Base-by-base conservation (phyloP, 1,140 invertebrate species). In the Drosophila persimilis region DNA sequence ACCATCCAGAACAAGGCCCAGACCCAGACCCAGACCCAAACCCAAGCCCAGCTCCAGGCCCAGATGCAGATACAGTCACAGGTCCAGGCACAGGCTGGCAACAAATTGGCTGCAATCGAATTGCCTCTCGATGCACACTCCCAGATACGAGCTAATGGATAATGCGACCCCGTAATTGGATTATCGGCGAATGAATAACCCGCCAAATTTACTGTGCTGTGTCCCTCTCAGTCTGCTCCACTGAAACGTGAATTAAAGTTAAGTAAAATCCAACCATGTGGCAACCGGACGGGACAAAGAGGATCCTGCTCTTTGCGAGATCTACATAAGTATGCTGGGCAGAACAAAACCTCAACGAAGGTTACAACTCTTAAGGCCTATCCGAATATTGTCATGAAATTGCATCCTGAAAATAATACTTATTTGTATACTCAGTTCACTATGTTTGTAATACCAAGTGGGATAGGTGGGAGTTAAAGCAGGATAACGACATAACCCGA, bases 91-190 rank as follows among this genome's bases (percentile, higher is more conserved):
- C 29, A 31, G 31, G 56, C 46, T 4, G 24, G 58, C 73, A 77
- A 59, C 62, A 60, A 81, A 69, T 81, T 77, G 71, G 50, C 59
- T 61, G 61, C 47, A 72, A 64, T 70, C 54, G 73, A 62, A 71
- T 26, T 53, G 52, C 54, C 53, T 54, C 39, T 54, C 52, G 43
- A 70, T 69, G 65, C 75, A 47, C 67, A 66, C 44, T 50, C 43
- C 46, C 57, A 47, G 55, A 65, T 70, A 59, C 35, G 11, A 39
- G 65, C 65, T 84, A 84, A 83, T 85, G 72, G 80, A 60, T 79
- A 84, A 85, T 84, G 70, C 54, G 41, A 60, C 17, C 41, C n/a
- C 50, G 45, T 80, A 83, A 83, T 80, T 83, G 80, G 80, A 83
- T 83, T 84, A 83, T 80, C 39, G 44, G 55, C 52, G 60, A 69